Evolutionary conservation across 2,113 vertebrate genomes (phyloP), one percentile per base, ranked within the genome.

Genomic region (Leucoraja erinaceus): DNA sequence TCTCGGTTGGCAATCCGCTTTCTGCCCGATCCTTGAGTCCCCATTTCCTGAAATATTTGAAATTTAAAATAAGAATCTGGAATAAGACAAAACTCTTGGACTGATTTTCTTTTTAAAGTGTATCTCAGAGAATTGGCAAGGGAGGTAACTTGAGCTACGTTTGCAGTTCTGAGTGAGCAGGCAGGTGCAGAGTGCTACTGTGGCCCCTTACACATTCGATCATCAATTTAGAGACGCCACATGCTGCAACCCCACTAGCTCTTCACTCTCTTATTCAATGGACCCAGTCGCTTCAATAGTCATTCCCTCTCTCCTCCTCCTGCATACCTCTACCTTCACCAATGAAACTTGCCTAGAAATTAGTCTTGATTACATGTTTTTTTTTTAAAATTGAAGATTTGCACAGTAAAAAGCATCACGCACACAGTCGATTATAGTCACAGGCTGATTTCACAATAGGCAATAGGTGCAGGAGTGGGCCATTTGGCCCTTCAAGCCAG

Each of bases 1-100:
- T 98, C 98, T 94, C 97, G 97, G 93, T 97, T 98, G 93, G 97
- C 97, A 93, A 97, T 96, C 94, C 98, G 96, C 94, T 96, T 98
- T 92, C 98, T 96, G 94, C 98, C 98, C 10, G 97, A 93, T 0
- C 97, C 98, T 94, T 98, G 98, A 63, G 97, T 98, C 93, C 97
- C 98, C 98, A 99, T 99, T 95, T 93, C 76, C 72, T 91, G 25
- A 33, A 47, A 47, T 90, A 20, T 91, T 20, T 38, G 20, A 38
- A 31, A 90, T 11, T 70, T 25, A 72, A 72, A 20, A 72, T 11
- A 38, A 70, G 38, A 38, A 47, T 47, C 20, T 12, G 0, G 12
- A 63, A 5, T 31, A 31, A 14, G 56, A 28, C 28, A 63, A 63
- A 63, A 88, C n/a, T 88, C 14, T n/a, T 63, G 1, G 28, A 5